phyloP scores from a whole-genome alignment of 2,113 vertebrate genomes.

The Brienomyrus brachyistius region DNA sequence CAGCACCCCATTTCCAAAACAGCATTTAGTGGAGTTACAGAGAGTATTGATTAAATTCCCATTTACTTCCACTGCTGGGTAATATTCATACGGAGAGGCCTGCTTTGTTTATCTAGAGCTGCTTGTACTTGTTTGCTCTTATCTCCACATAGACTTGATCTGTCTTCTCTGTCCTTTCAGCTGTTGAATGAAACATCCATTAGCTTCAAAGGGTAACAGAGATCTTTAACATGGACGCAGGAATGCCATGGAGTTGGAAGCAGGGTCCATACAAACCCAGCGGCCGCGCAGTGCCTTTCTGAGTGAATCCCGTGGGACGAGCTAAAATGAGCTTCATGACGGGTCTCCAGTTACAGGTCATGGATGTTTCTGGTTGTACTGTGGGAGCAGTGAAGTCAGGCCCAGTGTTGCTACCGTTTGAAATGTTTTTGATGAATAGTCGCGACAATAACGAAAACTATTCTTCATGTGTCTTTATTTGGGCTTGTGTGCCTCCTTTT shows the following conservation, averaged over 20 bases:
- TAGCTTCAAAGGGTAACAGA: background rate
- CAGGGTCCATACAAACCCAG: background rate
- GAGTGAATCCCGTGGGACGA: background rate
- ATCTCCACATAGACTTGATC: constrained; percentile 23
- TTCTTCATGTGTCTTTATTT: background rate
- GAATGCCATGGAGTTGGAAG: background rate
- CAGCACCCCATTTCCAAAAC: constrained; percentile 13
- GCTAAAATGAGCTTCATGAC: background rate
- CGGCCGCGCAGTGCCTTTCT: background rate
- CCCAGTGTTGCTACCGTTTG: background rate
- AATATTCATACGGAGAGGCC: constrained; percentile 20
- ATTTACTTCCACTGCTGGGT: constrained; percentile 18
- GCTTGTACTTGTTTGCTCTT: constrained; percentile 25
- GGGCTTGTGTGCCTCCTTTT: background rate
- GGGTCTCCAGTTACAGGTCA: background rate
- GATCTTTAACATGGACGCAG: background rate
- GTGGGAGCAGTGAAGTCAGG: background rate
- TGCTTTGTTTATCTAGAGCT: constrained; percentile 23
- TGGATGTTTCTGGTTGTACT: background rate
- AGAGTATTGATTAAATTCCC: constrained; percentile 35
- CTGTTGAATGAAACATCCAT: constrained; percentile 18
- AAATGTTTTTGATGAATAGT: background rate
- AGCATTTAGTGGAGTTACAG: constrained; percentile 17
- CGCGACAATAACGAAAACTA: background rate
- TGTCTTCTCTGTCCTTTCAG: constrained; percentile 14